Base-by-base conservation (phyloP, 2,888 invertebrate genomes). In the Panzeria rudis region DNA sequence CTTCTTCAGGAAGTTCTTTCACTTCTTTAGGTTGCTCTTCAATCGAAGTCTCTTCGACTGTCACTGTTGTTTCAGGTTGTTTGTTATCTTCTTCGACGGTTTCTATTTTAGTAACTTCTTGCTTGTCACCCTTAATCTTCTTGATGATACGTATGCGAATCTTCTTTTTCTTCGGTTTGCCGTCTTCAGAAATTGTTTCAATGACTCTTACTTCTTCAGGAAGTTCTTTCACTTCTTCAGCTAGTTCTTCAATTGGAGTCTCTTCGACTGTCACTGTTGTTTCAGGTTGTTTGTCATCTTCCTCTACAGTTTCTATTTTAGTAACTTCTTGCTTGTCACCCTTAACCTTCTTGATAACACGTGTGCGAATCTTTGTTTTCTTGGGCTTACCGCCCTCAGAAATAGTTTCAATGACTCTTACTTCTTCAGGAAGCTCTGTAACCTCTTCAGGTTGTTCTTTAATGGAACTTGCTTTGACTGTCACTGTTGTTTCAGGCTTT, bases 61-160 rank as follows among this genome's bases (percentile, higher is more conserved):
- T 32, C 0, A 59, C 59, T 59, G 59, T 59, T 32, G 32, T 59
- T 32, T 59, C 35, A 35, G 59, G 59, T 4, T 35, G 35, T 9
- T 32, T 32, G 17, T 59, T 35, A 17, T 32, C 59, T 17, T 59
- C 32, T 9, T 59, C 59, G n/a, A 59, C 59, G n/a, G 59, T 59
- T 35, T 59, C n/a, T 9, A 59, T 59, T 9, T 59, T 59, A 0
- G 59, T 59, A 23, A 59, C 59, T 35, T 59, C 59, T 35, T 59
- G 32, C 11, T 32, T 59, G 17, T 35, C 17, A 35, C 59, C 59
- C 59, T 17, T 59, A 1, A 59, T 17, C 17, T 59, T 59, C 9
- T 59, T 59, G 59, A 59, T 59, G 8, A 59, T 35, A 59, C 59
- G 59, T 17, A 35, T 59, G 11, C 59, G 59, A 32, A 59, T 59